phyloP scores from a whole-genome alignment of 2,113 vertebrate species.

The Poecilia latipinna region DNA sequence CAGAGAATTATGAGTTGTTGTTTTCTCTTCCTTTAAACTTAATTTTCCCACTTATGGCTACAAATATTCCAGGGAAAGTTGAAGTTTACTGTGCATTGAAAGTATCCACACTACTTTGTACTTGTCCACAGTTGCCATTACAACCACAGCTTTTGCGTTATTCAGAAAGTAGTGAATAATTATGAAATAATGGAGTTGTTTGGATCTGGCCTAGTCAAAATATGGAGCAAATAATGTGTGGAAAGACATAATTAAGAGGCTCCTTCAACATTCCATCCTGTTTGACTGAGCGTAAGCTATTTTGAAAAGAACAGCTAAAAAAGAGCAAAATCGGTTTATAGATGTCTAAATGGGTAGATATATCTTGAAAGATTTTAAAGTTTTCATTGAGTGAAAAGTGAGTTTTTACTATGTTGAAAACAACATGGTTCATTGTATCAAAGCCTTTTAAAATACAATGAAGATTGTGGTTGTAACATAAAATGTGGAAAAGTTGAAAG shows the following conservation, averaged over 20 bases:
- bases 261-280: no score
- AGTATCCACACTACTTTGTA: not conserved
- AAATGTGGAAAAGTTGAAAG: not conserved
- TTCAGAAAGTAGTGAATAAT: not conserved
- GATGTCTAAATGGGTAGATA: no score
- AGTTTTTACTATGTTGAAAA: not conserved
- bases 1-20: not conserved
- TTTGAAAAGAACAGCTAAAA: no score
- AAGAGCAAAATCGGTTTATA: no score
- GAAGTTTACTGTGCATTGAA: not conserved
- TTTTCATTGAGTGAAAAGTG: no score
- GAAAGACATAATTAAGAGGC: no score
- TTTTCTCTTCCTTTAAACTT: not conserved
- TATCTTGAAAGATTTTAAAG: no score
- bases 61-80: not conserved
- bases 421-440: not conserved
- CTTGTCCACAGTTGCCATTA: not conserved
- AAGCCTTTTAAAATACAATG: not conserved
- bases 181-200: not conserved
- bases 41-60: not conserved
- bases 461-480: not conserved
- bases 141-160: not conserved
- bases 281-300: no score
- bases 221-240: no score
- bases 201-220: no score